Base-by-base conservation (phyloP, 2,888 invertebrate species). In the Trimorus sp. region DNA sequence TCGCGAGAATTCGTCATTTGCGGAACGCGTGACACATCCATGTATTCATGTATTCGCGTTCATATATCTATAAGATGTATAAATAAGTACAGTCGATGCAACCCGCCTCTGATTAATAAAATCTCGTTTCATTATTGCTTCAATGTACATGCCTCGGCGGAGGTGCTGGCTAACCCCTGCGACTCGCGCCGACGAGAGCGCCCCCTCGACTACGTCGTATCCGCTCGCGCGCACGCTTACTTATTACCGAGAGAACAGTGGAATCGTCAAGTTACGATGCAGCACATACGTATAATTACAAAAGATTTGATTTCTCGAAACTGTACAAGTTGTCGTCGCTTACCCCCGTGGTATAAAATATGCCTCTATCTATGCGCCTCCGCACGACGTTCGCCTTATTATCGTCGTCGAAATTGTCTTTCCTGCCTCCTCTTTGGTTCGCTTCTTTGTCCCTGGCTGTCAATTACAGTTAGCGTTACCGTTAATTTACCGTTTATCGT, bases 41-140 rank as follows among this genome's bases (percentile, higher is more conserved):
- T 26, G 4, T 26, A 26, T 26, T 26, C 26, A 26, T 26, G 4
- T 26, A 26, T 26, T 26, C 26, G 26, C 26, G 40, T 4, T 40
- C 12, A 74, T 74, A 74, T 73, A 75, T 84, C 79, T 76, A 78
- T 83, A 83, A 79, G 76, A 77, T 74, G 71, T 80, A 83, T 77
- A 83, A 79, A 83, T 81, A 77, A 58, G 65, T 63, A 82, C 73
- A 79, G 81, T 81, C 77, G 77, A 81, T 76, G 76, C 69, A 81
- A 81, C 74, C 65, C 74, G 69, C 74, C 77, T 73, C 73, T 73
- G 77, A 36, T 75, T 65, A 80, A 75, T 80, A 80, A 80, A 80
- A 80, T 80, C 73, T 82, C 77, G 83, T 83, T 84, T 85, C 85
- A 84, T 86, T 85, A 86, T 85, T 86, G 86, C 85, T 86, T 85